Evolutionary conservation across 1,140 invertebrate species (phyloP), one percentile per base, ranked within the genome.

Genomic region (Aphelinus certus): DNA sequence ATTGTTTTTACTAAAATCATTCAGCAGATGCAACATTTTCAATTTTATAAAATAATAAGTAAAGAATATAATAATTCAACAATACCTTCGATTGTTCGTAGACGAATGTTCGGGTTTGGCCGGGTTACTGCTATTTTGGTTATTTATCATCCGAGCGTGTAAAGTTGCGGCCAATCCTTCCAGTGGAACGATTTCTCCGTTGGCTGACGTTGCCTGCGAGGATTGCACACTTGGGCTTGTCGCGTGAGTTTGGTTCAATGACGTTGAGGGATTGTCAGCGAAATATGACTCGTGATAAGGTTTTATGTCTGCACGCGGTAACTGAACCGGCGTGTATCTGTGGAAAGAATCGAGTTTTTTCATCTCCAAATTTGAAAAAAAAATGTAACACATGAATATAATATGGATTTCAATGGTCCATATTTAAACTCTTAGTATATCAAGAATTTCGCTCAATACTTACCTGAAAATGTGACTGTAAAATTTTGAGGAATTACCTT

Each of bases 101-200:
- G 73, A 63, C 42, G 73, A 58, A 9, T 69, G 73, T 9, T 75
- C 73, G 4, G 26, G 48, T 64, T 75, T 75, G 3, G 42, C 53
- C 2, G 53, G 2, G 46, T 73, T 79, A 79, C 58, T 83, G 73
- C 79, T 80, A 76, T 79, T 85, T 69, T 86, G 85, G 77, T 89
- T 89, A 76, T 89, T 89, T n/a, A 95, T 85, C 78, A 95, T 93
- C 79, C 94, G 90, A 60, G 93, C 94, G 80, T 95, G 94, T 64
- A 95, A 84, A 49, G 93, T 94, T 55, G 94, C 94, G n/a, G 94
- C 94, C 56, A 96, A 82, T 46, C 94, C 94, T 90, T 90, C 88
- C 43, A 90, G 87, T 2, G 90, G 86, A 56, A 85, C 78, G 45
- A 84, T 80, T 62, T 88, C 85, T 3, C 84, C 84, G 48, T 85